Evolutionary conservation across 2,888 invertebrate species (phyloP), one percentile per base, ranked within the genome.

Genomic region (Neuroscelio doddi): DNA sequence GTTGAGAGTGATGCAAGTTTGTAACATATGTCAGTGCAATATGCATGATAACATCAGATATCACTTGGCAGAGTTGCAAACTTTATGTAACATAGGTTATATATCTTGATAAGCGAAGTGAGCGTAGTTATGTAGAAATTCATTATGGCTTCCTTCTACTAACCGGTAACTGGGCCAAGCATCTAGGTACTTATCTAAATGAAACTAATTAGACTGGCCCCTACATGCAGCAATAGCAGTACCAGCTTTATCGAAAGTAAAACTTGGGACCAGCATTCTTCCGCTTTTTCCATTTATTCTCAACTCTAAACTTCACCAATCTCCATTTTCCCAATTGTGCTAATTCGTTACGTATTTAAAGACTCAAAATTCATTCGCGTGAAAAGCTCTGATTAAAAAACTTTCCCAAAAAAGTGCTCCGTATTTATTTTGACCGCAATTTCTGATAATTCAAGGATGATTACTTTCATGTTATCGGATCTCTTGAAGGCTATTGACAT

Each of bases 131-230:
- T 39, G 41, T 26, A 30, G 24, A 64, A 56, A 55, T 59, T 56
- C 47, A 38, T 30, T 27, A 38, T 16, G 46, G 41, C 26, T 30
- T 41, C 17, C 44, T 49, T 36, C 50, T 41, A 10, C 24, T 14
- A 21, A n/a, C 36, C 7, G 42, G 34, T 3, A 72, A 78, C 64
- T 73, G 68, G 77, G 72, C 65, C 77, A 76, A 77, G 78, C 73
- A 69, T 47, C 78, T 69, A 10, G 30, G 30, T 10, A 74, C 71
- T 72, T 71, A 70, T 63, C 70, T 63, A 64, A 74, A 73, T 70
- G 75, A 75, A 73, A 71, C 69, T 75, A 77, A 78, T 76, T 77
- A 71, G 73, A 45, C 65, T 63, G 53, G 58, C 49, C 58, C 51
- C 64, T 27, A 21, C 39, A 9, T 21, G 39, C 39, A n/a, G 12